These are phyloP conservation scores for Centropus unirufus DNA, from an alignment of 2,113 vertebrate genomes.

Conservation along the genomic window DNA sequence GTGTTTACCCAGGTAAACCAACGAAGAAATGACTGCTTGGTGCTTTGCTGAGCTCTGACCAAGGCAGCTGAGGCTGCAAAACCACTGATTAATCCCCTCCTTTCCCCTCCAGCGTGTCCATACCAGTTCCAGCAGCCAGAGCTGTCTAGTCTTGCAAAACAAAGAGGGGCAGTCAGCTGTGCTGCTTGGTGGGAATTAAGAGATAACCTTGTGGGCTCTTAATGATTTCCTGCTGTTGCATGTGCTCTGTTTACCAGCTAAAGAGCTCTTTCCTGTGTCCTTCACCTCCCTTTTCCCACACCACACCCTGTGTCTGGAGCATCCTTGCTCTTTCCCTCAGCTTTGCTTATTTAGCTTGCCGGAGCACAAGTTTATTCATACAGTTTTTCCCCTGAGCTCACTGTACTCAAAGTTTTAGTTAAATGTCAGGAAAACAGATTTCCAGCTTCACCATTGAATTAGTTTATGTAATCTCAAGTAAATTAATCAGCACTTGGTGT, in stretches of 20 bases:
- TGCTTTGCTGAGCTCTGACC: neutral
- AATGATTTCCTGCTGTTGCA: conserved; percentile 42
- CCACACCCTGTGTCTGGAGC: neutral
- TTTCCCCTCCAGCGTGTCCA: neutral
- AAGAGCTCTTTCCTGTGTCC: conserved; percentile 45
- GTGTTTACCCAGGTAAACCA: neutral
- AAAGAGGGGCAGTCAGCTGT: conserved; percentile 8
- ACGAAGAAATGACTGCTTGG: neutral
- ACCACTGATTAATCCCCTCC: rapidly evolving
- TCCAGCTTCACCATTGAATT: neutral
- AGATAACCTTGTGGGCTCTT: conserved; percentile 14
- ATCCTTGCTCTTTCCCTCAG: neutral
- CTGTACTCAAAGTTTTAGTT: neutral
- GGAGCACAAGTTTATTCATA: neutral
- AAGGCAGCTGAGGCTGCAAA: neutral
- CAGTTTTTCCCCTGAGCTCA: neutral
- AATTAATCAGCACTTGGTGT: conserved; percentile 33
- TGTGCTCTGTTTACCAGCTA: conserved; percentile 50
- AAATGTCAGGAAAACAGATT: neutral
- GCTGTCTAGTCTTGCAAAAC: neutral
- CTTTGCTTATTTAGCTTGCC: neutral
- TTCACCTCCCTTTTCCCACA: conserved; percentile 42
- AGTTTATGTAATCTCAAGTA: neutral
- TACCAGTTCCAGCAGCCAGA: neutral
- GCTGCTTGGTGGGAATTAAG: neutral